Evolutionary conservation across 2,797 vertebrate species (phyloP).

Genomic region (Capromys pilorides): DNA sequence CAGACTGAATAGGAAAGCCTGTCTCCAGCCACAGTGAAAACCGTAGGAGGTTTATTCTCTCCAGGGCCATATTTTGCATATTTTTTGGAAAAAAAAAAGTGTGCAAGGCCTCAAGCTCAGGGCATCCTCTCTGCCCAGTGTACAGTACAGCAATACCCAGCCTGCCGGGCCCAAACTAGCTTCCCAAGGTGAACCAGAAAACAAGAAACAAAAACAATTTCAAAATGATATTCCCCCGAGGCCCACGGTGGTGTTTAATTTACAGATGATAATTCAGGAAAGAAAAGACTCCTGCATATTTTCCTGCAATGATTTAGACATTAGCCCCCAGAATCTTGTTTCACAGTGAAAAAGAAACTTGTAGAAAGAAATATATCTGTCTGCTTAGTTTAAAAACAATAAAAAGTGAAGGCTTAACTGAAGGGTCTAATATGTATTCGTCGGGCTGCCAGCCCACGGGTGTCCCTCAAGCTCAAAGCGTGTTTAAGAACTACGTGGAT

Average conservation of each 20-base stretch:
- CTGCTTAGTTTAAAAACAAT: slow-evolving; percentile 9
- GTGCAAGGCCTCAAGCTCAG: not conserved
- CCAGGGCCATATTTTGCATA: slow-evolving; percentile 9
- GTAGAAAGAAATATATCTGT: not conserved
- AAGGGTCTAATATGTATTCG: not conserved
- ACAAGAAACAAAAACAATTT: not conserved
- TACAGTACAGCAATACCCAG: not conserved
- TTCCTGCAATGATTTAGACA: not conserved
- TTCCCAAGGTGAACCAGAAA: slow-evolving; percentile 6
- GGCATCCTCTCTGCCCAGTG: not conserved
- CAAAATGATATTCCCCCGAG: slow-evolving; percentile 30
- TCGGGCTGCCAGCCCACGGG: not conserved
- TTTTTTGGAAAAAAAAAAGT: not conserved
- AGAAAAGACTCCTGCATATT: not conserved
- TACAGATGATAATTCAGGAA: slow-evolving; percentile 55
- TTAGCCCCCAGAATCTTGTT: not conserved
- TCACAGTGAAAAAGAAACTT: not conserved
- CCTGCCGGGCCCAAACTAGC: not conserved
- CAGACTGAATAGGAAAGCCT: not conserved
- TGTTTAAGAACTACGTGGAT: not conserved
- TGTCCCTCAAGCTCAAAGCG: not conserved
- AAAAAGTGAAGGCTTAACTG: not conserved
- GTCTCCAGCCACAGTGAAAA: not conserved
- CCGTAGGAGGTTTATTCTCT: slow-evolving; percentile 54
- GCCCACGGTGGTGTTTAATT: slow-evolving; percentile 2